These are phyloP conservation scores for Drosophila longiperda DNA, from an alignment of 2,888 invertebrate genomes.

Conservation along the genomic window DNA sequence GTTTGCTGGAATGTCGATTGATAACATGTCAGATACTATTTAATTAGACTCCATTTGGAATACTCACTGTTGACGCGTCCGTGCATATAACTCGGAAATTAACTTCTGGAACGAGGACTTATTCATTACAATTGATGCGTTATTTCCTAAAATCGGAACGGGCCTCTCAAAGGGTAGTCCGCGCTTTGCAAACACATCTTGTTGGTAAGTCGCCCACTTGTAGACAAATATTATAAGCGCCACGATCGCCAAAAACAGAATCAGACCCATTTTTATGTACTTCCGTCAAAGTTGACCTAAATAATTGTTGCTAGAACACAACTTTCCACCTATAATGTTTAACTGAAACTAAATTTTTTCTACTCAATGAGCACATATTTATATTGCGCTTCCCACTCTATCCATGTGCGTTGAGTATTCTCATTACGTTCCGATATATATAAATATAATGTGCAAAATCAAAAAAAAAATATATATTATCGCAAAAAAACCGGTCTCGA, in stretches of 20 bases:
- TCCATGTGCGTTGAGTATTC: background rate
- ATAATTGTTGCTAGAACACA: background rate
- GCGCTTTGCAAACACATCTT: constrained; percentile 61
- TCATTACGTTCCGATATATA: constrained; percentile 12
- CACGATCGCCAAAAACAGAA: constrained; percentile 35
- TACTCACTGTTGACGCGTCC: constrained; percentile 65
- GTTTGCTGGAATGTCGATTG: constrained; percentile 76
- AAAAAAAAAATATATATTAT: background rate
- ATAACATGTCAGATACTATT: background rate
- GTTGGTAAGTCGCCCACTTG: constrained; percentile 65
- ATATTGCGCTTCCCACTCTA: constrained; percentile 8
- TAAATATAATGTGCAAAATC: background rate
- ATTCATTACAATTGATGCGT: constrained; percentile 14
- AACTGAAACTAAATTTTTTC: constrained; percentile 8
- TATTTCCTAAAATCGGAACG: constrained; percentile 68
- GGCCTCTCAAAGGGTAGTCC: constrained; percentile 72
- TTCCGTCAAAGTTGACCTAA: background rate
- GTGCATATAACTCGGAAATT: constrained; percentile 53
- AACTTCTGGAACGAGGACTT: constrained; percentile 50
- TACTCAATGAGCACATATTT: constrained; percentile 4
- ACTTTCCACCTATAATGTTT: background rate
- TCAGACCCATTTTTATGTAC: constrained; percentile 13
- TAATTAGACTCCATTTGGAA: too few relatives aligned
- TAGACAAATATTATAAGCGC: constrained; percentile 47
- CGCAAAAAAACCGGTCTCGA: background rate